Base-by-base conservation (phyloP, 2,113 vertebrate species). In the Stictonetta naevosa region DNA sequence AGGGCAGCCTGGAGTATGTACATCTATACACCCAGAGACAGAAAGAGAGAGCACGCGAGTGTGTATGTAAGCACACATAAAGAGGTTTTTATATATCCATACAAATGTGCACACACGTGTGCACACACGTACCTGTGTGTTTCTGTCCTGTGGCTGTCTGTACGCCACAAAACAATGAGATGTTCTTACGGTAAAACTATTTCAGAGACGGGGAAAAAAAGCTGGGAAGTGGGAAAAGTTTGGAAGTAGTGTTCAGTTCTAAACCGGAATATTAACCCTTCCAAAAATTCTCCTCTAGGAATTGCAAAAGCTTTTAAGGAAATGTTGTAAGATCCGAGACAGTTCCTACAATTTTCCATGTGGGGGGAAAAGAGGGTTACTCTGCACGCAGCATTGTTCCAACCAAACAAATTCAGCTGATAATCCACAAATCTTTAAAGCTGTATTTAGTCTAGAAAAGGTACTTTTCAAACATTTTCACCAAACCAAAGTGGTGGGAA, bases 1-100 rank as follows among this genome's bases (percentile, higher is more conserved):
- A 99, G 98, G 98, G 98, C 98, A 98, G 98, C 96, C 98, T 97
- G 95, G 98, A 98, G 98, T 98, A 97, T 96, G 98, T 97, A 98
- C 94, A 88, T 87, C 94, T 87, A 25, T 88, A 81, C 15, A 88
- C 8, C 64, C 85, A 15, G 86, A 93, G 88, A 74, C 72, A 92
- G 83, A 62, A 46, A 28, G 59, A 62, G 71, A 72, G 31, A 83
- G 58, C 77, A 86, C 1, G 3, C 25, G 3, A 91, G 50, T 23
- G 60, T 17, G 2, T 58, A n/a, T 62, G 26, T 42, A 50, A 68
- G 66, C 76, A 31, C 11, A 71, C 10, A 72, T 5, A 59, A 48
- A 81, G 62, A 23, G 42, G 8, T 2, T 33, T 20, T 5, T 69
- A 21, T 25, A 18, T 9, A 76, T 5, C 36, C 6, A 22, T 3